These are phyloP conservation scores for Hirundo rustica DNA, from an alignment of 2,797 vertebrate species.

Conservation along the genomic window DNA sequence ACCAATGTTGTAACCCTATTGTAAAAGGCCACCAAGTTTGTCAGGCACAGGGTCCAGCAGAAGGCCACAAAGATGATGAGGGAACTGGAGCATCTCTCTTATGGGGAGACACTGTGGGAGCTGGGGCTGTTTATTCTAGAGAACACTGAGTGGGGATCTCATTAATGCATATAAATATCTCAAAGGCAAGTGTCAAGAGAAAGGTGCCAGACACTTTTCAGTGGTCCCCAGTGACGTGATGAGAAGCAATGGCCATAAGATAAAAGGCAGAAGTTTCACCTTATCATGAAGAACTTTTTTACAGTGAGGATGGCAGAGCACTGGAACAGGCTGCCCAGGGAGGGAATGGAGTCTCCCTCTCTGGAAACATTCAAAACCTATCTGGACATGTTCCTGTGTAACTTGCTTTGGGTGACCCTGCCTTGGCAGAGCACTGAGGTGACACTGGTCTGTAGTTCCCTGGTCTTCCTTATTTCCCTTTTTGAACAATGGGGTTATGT, in stretches of 20 bases:
- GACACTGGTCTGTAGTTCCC: not conserved
- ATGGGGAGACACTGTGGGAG: too few relatives aligned
- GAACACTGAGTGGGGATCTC: not conserved
- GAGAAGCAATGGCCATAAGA: not conserved
- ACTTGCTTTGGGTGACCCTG: not conserved
- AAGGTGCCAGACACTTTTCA: too few relatives aligned
- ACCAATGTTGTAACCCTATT: not conserved
- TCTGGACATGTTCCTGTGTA: not conserved
- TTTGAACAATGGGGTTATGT: not conserved
- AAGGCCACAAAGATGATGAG: not conserved
- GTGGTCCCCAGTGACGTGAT: not conserved
- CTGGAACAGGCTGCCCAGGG: not conserved
- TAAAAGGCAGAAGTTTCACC: not conserved
- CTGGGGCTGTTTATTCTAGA: not conserved
- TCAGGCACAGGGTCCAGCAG: not conserved
- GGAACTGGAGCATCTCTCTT: not conserved
- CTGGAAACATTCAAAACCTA: not conserved
- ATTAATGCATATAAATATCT: not conserved
- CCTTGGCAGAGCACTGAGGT: not conserved
- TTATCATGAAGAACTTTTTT: not conserved
- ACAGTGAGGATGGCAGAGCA: not conserved
- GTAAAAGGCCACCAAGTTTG: not conserved
- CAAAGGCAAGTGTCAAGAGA: not conserved
- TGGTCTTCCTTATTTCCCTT: not conserved
- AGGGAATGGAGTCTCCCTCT: not conserved